These are phyloP conservation scores for Acropora yongei DNA, from an alignment of 64 coral and sea anemone genomes.

Conservation along the genomic window DNA sequence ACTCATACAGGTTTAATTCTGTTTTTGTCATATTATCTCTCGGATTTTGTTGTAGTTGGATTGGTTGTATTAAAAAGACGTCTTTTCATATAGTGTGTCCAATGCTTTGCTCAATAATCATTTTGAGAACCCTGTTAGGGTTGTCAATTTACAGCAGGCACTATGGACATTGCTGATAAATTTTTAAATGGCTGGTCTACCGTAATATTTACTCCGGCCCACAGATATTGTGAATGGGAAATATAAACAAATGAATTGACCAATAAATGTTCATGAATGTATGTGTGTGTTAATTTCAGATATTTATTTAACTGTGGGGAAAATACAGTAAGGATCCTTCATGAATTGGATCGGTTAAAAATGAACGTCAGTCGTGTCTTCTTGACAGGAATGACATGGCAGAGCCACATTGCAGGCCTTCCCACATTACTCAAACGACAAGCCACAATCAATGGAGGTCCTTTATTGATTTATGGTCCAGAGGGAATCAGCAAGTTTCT, in stretches of 20 bases:
- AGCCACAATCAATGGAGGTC: neutral
- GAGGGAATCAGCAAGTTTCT: neutral
- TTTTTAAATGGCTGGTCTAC: too few relatives aligned
- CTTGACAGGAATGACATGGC: conserved; percentile 69
- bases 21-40: neutral
- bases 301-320: conserved; percentile 90
- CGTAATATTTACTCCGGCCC: too few relatives aligned
- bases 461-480: conserved; percentile 4
- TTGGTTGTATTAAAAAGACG: too few relatives aligned
- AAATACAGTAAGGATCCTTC: conserved; percentile 64
- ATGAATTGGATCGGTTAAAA: conserved; percentile 55
- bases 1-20: conserved; percentile 67
- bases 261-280: neutral
- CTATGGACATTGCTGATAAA: too few relatives aligned
- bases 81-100: too few relatives aligned
- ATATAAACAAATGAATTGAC: too few relatives aligned
- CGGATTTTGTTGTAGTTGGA: neutral
- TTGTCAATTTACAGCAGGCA: too few relatives aligned
- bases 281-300: conserved; percentile 33
- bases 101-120: too few relatives aligned
- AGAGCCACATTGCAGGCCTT: conserved; percentile 74
- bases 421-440: conserved; percentile 34
- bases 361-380: conserved; percentile 59
- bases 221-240: too few relatives aligned
- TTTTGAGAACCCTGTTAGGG: too few relatives aligned